Conservation (phyloP, 2,888 invertebrate species). For the Drosophila meridionalis region DNA sequence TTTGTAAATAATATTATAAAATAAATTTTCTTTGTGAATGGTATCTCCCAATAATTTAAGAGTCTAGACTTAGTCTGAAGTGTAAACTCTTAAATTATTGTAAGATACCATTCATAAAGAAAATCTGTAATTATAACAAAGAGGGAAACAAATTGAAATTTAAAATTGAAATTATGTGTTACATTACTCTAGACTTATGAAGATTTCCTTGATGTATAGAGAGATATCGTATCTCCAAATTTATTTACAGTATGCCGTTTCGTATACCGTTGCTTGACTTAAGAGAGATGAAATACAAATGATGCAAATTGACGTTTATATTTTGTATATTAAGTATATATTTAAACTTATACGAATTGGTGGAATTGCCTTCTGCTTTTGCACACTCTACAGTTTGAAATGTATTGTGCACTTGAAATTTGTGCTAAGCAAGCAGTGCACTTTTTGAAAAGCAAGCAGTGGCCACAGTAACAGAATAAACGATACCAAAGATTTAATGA, state of each 20-base stretch:
- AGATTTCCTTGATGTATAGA: too few relatives aligned
- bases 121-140: too few relatives aligned
- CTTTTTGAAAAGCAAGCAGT: neutral
- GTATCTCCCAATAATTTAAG: too few relatives aligned
- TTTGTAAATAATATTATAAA: too few relatives aligned
- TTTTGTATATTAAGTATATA: neutral
- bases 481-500: neutral
- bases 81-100: too few relatives aligned
- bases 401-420: neutral
- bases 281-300: too few relatives aligned
- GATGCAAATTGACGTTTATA: neutral
- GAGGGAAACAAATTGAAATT: too few relatives aligned
- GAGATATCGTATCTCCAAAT: neutral
- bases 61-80: too few relatives aligned
- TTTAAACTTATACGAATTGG: neutral
- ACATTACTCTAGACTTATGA: too few relatives aligned
- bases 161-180: too few relatives aligned
- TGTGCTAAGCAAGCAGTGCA: neutral
- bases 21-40: too few relatives aligned
- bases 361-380: neutral
- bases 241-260: neutral
- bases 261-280: neutral
- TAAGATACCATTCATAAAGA: too few relatives aligned
- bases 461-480: neutral
- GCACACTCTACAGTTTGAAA: neutral